phyloP scores from a whole-genome alignment of 2,113 vertebrate species.

The Notarius lentiginosus region DNA sequence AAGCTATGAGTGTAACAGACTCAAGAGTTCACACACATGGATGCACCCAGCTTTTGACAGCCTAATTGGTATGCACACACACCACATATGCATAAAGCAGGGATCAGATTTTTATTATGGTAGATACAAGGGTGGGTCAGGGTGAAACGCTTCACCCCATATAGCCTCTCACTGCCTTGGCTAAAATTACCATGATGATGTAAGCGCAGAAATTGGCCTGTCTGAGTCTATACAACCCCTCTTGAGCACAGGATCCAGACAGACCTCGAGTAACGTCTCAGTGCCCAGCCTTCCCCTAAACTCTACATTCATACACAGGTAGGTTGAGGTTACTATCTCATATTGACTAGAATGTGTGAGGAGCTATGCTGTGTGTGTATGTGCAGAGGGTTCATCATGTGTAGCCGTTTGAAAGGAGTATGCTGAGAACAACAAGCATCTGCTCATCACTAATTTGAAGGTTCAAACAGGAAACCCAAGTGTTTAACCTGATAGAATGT shows the following conservation, averaged over 20 bases:
- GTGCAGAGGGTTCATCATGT: slow-evolving; percentile 11
- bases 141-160: slow-evolving; percentile 65
- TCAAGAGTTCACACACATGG: slow-evolving; percentile 18
- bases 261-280: slow-evolving; percentile 48
- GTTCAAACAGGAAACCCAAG: background rate
- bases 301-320: slow-evolving; percentile 41
- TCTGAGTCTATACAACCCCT: slow-evolving; percentile 57
- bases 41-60: background rate
- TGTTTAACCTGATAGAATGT: background rate
- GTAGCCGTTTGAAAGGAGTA: background rate
- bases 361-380: background rate
- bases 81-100: slow-evolving; percentile 18
- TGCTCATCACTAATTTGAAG: slow-evolving; percentile 1
- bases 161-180: slow-evolving; percentile 51
- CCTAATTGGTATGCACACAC: background rate
- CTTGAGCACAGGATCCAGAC: slow-evolving; percentile 50
- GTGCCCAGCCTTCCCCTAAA: slow-evolving; percentile 18
- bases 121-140: slow-evolving; percentile 53
- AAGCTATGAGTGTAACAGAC: slow-evolving; percentile 38
- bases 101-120: slow-evolving; percentile 71
- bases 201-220: slow-evolving; percentile 63
- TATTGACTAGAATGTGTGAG: background rate
- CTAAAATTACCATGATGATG: slow-evolving; percentile 74
- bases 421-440: slow-evolving; percentile 3
- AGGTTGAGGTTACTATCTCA: slow-evolving; percentile 8